Percentiles rank a stretch among this genome's conserved stretches.
Evolutionary conservation across 1,140 invertebrate genomes (phyloP).

Genomic region (Hydropsyche tenuis): DNA sequence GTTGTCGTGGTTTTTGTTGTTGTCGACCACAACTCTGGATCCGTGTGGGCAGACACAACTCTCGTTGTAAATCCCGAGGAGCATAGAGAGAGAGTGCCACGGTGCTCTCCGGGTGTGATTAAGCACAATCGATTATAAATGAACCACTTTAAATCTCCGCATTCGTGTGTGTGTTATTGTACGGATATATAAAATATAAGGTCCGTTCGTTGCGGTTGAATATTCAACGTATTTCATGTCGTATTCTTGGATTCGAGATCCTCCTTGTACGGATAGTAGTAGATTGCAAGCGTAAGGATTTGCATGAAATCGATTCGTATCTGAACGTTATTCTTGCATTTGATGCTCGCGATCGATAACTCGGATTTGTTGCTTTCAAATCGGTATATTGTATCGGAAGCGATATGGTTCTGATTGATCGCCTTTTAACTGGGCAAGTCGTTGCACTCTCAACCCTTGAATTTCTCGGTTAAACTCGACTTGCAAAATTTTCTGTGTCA

Average conservation of each 20-base stretch:
- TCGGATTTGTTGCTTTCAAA: too few relatives aligned
- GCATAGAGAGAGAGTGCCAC: background rate
- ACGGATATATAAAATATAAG: conserved; percentile 4
- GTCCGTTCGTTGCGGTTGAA: conserved; percentile 41
- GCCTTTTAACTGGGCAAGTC: too few relatives aligned
- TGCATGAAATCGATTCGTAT: too few relatives aligned
- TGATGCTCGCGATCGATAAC: too few relatives aligned
- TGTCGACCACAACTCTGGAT: conserved; percentile 6
- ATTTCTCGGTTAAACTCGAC: too few relatives aligned
- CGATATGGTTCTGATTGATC: too few relatives aligned
- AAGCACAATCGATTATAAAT: conserved; percentile 50
- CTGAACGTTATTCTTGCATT: too few relatives aligned
- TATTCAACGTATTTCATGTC: conserved; percentile 26
- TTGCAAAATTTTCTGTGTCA: too few relatives aligned
- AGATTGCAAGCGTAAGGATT: background rate
- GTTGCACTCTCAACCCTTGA: too few relatives aligned
- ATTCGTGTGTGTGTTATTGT: conserved; percentile 11
- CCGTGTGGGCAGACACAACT: conserved; percentile 35
- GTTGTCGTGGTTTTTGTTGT: too few relatives aligned
- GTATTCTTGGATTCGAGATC: conserved; percentile 8
- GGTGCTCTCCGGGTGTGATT: conserved; percentile 39
- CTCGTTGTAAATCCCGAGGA: conserved; percentile 18
- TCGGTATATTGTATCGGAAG: too few relatives aligned
- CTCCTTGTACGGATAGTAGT: background rate
- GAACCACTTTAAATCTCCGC: conserved; percentile 43